phyloP scores from a whole-genome alignment of 1,140 invertebrate species.

The Patella vulgata region DNA sequence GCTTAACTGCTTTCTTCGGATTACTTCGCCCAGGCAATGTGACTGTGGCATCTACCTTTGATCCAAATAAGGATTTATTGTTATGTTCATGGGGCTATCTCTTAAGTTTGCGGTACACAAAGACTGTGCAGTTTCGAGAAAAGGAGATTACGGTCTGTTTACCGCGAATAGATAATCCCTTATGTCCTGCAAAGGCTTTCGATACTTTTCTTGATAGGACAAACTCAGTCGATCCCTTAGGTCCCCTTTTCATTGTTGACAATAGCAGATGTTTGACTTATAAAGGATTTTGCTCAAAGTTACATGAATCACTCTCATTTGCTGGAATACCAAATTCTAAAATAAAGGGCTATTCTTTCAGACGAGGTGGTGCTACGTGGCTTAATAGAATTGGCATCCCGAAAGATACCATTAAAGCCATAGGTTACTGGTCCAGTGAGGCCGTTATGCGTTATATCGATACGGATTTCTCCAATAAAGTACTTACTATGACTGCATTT shows the following conservation, averaged over 20 bases:
- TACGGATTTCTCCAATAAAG: constrained; percentile 7
- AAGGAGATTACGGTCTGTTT: constrained; percentile 7
- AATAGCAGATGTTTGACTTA: neutral
- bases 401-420: constrained; percentile 7
- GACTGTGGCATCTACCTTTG: constrained; percentile 2
- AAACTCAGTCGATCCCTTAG: constrained; percentile 4
- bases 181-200: constrained; percentile 6
- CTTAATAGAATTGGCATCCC: constrained; percentile 6
- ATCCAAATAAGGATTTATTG: neutral
- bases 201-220: constrained; percentile 1
- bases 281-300: constrained; percentile 1
- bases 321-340: neutral
- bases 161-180: neutral
- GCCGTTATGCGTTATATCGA: constrained; percentile 17
- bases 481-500: constrained; percentile 7
- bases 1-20: constrained; percentile 18
- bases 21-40: constrained; percentile 20
- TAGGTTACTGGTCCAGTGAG: constrained; percentile 15
- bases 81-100: constrained; percentile 1
- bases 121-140: constrained; percentile 22
- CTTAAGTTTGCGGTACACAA: constrained; percentile 8
- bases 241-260: constrained; percentile 2
- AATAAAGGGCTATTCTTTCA: constrained; percentile 12
- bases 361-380: constrained; percentile 16
- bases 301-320: neutral